phyloP scores from a whole-genome alignment of 2,797 vertebrate species.

The Tenualosa thibaudeaui region DNA sequence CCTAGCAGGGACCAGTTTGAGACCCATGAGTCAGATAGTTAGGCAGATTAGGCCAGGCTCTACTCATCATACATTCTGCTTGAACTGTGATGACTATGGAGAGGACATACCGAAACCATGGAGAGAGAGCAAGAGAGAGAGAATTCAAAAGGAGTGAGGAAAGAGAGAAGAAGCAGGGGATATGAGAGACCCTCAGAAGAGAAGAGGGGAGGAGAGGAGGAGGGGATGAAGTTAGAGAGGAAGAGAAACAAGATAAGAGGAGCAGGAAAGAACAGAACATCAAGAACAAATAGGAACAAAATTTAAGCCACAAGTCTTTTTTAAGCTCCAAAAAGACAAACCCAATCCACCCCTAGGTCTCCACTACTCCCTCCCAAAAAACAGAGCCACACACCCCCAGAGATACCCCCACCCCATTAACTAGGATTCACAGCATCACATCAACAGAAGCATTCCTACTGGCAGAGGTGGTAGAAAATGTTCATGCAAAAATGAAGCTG shows the following conservation, averaged over 20 bases:
- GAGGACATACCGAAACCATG: background rate
- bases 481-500: constrained; percentile 84
- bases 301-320: constrained; percentile 9
- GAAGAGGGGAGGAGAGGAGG: constrained; percentile 28
- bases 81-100: background rate
- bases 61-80: constrained; percentile 4
- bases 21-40: background rate
- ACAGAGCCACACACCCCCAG: background rate
- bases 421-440: constrained; percentile 56
- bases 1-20: background rate
- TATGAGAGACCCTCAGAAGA: background rate
- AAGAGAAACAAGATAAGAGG: constrained; percentile 53
- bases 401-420: constrained; percentile 14
- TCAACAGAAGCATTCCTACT: constrained; percentile 74
- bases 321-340: constrained; percentile 16
- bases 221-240: constrained; percentile 50
- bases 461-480: constrained; percentile 74
- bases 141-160: background rate
- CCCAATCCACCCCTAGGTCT: constrained; percentile 36
- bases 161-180: background rate
- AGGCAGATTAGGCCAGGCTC: background rate
- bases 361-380: constrained; percentile 23
- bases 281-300: background rate
- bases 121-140: background rate
- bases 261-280: constrained; percentile 30